Evolutionary conservation across 2,888 invertebrate genomes (phyloP), one percentile per base, ranked within the genome.

Genomic region (Perithous albicinctus): DNA sequence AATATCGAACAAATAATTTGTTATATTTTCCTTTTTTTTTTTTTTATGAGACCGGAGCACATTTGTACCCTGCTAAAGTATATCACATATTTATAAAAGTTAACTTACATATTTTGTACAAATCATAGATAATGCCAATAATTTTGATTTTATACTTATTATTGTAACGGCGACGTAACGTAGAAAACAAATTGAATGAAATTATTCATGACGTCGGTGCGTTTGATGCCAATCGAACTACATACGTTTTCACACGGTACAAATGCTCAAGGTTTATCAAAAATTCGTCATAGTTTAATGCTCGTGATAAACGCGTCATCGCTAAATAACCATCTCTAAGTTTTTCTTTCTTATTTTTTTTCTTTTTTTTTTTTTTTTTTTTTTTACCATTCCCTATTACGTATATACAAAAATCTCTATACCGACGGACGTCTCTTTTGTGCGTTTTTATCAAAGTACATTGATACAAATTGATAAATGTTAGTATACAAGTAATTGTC

Each of bases 41-140:
- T 67, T 54, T 73, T 43, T 38, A 63, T 63, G 66, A 67, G 73
- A 66, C 61, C 20, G 61, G 59, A 69, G 77, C 67, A 67, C 66
- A 26, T 48, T n/a, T 8, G 78, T 80, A 83, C 78, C 78, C 76
- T 63, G 74, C 43, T 23, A 77, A 84, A 79, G 73, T 82, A 77
- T 79, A 84, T 84, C 78, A 82, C 83, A 79, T 82, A 70, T 76
- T 78, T 67, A 74, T 48, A 70, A 77, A 67, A 79, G 76, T 80
- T 66, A 79, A 79, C 72, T 82, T 79, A 84, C 48, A 73, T 79
- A 76, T 73, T 76, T 81, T 76, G 75, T 78, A 79, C 73, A 84
- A 79, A 82, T 79, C 61, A 81, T 81, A 81, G 72, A 69, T 69
- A 78, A 81, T 78, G 78, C 73, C 73, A 29, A 67, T 81, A 78